Conservation (phyloP, 2,888 invertebrate species). For the Litoditis marina region DNA sequence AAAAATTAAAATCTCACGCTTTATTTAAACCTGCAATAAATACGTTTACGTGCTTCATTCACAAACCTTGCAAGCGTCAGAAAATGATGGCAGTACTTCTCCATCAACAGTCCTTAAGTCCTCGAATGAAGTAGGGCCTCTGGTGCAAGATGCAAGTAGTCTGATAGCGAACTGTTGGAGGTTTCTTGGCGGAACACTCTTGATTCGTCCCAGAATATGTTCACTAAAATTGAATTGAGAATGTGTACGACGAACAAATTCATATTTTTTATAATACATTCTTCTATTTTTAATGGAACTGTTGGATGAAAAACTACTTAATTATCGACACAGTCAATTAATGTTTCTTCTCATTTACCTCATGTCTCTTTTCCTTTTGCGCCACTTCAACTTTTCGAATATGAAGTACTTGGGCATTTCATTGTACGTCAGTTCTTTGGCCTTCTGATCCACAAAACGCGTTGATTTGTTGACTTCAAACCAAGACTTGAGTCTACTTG, state of each 20-base stretch:
- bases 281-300: no score
- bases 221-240: not conserved
- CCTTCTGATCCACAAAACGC: not conserved
- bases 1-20: no score
- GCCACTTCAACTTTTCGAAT: not conserved
- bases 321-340: no score
- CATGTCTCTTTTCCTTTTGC: not conserved
- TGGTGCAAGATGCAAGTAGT: not conserved
- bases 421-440: not conserved
- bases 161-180: conserved; percentile 16
- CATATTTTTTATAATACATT: no score
- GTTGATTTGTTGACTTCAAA: conserved; percentile 10
- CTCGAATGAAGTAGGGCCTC: conserved; percentile 2
- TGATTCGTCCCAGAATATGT: conserved; percentile 2
- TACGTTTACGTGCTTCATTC: no score
- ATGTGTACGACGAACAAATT: conserved; percentile 1
- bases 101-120: conserved; percentile 9
- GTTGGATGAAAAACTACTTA: no score
- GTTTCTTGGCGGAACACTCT: conserved; percentile 15
- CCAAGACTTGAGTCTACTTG: conserved; percentile 12
- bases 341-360: no score
- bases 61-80: conserved; percentile 7
- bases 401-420: conserved; percentile 3
- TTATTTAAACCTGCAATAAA: no score
- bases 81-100: not conserved